Evolutionary conservation across 2,113 vertebrate species (phyloP), one percentile per base, ranked within the genome.

Genomic region (Pangasianodon hypophthalmus): DNA sequence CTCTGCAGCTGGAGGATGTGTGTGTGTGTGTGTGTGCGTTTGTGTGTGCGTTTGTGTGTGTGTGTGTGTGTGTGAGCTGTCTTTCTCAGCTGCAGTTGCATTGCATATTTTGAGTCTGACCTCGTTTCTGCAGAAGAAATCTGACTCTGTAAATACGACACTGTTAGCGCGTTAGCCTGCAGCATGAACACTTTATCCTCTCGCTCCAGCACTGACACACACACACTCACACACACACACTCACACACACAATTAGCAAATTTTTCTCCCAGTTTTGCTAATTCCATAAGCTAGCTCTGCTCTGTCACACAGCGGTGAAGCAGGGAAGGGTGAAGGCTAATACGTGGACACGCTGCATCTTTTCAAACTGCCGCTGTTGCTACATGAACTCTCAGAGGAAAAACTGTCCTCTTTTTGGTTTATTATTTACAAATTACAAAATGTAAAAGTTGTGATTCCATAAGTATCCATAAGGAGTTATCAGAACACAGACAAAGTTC

Each of bases 121-220:
- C 85, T 87, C 50, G 10, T 77, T 87, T 87, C 50, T 87, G 85
- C 52, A 77, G 69, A 58, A 77, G 85, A 77, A 87, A 87, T 14
- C 85, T 2, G 7, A 87, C 48, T 87, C 19, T 75, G 48, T 75
- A 87, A 87, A 58, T 75, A 87, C 24, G 14, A 87, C 69, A 87
- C 32, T 50, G 50, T 56, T 71, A 52, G 44, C 6, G 8, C 5
- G 60, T 85, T 69, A 69, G 84, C 62, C 62, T 86, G 62, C 84
- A 86, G 85, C 62, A 86, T 37, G 85, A 50, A 83, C 41, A 83
- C 32, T 83, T 81, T 83, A 83, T 83, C 81, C 81, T 58, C 81
- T 58, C 13, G 4, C 50, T 56, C 52, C 80, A 80, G 46, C 11
- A 82, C 29, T 3, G 16, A 37, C 50, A 9, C 14, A 81, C 79